Percentiles rank a stretch among this genome's conserved stretches.
These are phyloP conservation scores for Nymphalis polychloros DNA, from an alignment of 2,888 invertebrate species.

Conservation along the genomic window DNA sequence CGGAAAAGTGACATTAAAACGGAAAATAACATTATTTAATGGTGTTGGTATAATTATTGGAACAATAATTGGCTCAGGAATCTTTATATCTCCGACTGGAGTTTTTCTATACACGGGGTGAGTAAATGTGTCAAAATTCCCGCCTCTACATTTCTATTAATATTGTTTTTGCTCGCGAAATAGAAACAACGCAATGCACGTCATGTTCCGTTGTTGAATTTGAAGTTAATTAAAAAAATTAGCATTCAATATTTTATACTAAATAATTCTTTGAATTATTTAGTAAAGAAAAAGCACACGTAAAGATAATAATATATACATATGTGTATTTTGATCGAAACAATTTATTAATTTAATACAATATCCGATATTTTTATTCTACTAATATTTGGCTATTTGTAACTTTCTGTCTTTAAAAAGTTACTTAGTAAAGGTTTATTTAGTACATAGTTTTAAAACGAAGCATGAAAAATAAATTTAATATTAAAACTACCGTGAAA, in stretches of 20 bases:
- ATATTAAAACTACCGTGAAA: too few species aligned
- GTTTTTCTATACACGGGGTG: slow-evolving; percentile 85
- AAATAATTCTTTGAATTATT: background rate
- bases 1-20: slow-evolving; percentile 86
- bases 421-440: too few species aligned
- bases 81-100: slow-evolving; percentile 95
- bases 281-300: too few species aligned
- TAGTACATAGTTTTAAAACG: too few species aligned
- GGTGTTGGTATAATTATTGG: slow-evolving; percentile 95
- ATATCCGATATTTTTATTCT: too few species aligned
- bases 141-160: slow-evolving; percentile 26
- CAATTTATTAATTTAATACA: too few species aligned
- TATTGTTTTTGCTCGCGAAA: slow-evolving; percentile 4
- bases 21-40: slow-evolving; percentile 91
- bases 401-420: too few species aligned
- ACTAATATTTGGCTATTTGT: too few species aligned
- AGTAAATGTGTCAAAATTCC: slow-evolving; percentile 53
- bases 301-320: too few species aligned
- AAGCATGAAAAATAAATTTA: too few species aligned
- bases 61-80: slow-evolving; percentile 94
- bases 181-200: background rate
- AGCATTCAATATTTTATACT: background rate
- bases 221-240: background rate
- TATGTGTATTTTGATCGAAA: too few species aligned
- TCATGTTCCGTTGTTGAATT: background rate